Conservation (phyloP, 1,140 invertebrate species). For the Dreissena polymorpha region DNA sequence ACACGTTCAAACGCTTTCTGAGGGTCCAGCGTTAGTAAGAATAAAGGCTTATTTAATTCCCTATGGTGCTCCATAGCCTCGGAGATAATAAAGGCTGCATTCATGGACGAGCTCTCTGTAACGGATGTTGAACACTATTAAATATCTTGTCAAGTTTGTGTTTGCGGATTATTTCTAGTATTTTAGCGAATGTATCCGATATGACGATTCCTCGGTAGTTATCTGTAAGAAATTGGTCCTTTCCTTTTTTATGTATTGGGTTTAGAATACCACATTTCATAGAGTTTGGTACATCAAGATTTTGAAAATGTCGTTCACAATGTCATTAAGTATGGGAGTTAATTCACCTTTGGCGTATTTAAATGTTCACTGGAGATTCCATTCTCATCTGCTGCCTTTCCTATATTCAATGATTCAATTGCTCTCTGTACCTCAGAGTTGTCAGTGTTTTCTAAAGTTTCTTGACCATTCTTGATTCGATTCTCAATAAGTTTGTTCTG, state of each 20-base stretch:
- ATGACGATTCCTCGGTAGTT: constrained; percentile 10
- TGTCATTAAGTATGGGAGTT: background rate
- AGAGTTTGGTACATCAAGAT: background rate
- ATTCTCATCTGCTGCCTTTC: constrained; percentile 1
- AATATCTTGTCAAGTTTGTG: background rate
- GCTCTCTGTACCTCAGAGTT: background rate
- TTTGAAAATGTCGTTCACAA: constrained; percentile 1
- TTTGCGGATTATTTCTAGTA: constrained; percentile 3
- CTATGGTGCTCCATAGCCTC: background rate
- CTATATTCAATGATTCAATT: constrained; percentile 1
- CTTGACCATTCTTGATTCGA: background rate
- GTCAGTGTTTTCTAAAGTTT: background rate
- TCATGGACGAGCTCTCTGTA: constrained; percentile 7
- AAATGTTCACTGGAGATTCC: constrained; percentile 5
- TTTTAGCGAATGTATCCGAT: background rate
- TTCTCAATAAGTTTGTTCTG: background rate
- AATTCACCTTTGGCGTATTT: background rate
- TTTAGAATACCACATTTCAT: background rate
- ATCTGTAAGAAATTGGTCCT: background rate
- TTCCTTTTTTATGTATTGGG: constrained; percentile 17
- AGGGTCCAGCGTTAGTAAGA: background rate
- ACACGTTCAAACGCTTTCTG: background rate
- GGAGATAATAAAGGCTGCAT: background rate
- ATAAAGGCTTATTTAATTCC: background rate
- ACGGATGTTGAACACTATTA: background rate